A percentile compares a stretch with the other conserved stretches of the same genome.
phyloP scores from a whole-genome alignment of 1,140 invertebrate genomes.

The Grapholita molesta region DNA sequence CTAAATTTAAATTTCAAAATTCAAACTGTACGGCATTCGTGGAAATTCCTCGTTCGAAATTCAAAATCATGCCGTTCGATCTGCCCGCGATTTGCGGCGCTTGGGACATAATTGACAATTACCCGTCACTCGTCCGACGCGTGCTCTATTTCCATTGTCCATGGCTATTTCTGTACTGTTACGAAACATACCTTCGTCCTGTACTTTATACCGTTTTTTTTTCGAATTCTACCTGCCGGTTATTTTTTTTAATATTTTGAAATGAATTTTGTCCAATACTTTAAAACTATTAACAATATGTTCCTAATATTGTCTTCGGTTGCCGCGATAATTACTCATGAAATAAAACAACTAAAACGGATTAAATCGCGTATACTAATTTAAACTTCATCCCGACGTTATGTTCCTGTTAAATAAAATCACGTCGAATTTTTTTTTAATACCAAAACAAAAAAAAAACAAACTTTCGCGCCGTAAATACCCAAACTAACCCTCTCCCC shows the following conservation, averaged over 20 bases:
- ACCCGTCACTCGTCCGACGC: constrained; percentile 35
- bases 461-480: neutral
- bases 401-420: too few species aligned
- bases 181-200: neutral
- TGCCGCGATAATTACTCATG: too few species aligned
- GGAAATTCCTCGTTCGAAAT: neutral
- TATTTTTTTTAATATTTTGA: neutral
- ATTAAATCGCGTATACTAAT: too few species aligned
- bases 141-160: constrained; percentile 35
- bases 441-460: too few species aligned
- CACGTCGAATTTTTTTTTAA: too few species aligned
- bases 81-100: constrained; percentile 4
- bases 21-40: neutral
- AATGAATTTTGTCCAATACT: neutral
- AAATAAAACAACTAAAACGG: too few species aligned
- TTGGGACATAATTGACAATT: constrained; percentile 58
- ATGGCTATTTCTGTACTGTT: constrained; percentile 27
- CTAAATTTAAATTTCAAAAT: too few species aligned
- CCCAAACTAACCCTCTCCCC: neutral
- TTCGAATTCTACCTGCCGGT: too few species aligned
- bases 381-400: too few species aligned
- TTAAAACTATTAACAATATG: too few species aligned
- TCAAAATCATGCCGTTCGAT: neutral
- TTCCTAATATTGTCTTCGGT: too few species aligned
- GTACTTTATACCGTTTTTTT: neutral